A percentile compares a stretch with the other conserved stretches of the same genome.
These are phyloP conservation scores for Scatophagus argus DNA, from an alignment of 2,113 vertebrate genomes.

Conservation along the genomic window DNA sequence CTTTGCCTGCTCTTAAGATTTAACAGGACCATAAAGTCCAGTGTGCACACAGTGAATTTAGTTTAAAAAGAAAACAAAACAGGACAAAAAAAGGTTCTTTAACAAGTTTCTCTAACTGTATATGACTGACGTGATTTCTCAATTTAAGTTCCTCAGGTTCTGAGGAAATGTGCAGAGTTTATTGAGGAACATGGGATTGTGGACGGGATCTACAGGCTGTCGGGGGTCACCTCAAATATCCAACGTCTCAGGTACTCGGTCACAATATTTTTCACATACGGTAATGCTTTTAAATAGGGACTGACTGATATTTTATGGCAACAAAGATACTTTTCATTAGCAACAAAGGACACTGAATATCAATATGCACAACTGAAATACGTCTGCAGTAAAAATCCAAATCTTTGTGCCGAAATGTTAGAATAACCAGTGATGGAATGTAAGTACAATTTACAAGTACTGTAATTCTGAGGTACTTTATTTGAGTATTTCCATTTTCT, in stretches of 20 bases:
- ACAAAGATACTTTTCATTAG: too few relatives aligned
- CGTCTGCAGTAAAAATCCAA: too few relatives aligned
- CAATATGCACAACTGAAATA: too few relatives aligned
- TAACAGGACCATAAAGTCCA: background rate
- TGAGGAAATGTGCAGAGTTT: constrained; percentile 96
- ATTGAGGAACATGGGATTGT: constrained; percentile 97
- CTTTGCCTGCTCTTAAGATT: constrained; percentile 23
- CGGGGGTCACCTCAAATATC: constrained; percentile 98
- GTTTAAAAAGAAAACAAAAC: too few relatives aligned
- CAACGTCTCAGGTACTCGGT: constrained; percentile 92
- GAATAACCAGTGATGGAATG: too few relatives aligned
- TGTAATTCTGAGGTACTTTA: too few relatives aligned
- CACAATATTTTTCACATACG: constrained; percentile 9
- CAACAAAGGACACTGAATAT: too few relatives aligned
- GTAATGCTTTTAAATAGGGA: background rate
- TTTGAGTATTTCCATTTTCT: too few relatives aligned
- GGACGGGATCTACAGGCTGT: constrained; percentile 98
- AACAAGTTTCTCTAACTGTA: background rate
- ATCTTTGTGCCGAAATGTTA: too few relatives aligned
- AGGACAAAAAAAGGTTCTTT: background rate
- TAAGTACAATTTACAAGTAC: too few relatives aligned
- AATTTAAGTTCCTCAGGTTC: constrained; percentile 92
- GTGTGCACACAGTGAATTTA: too few relatives aligned
- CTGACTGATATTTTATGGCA: too few relatives aligned
- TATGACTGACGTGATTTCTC: constrained; percentile 25